Conservation (phyloP, 2,888 invertebrate species). For the Stenodema calcarata region DNA sequence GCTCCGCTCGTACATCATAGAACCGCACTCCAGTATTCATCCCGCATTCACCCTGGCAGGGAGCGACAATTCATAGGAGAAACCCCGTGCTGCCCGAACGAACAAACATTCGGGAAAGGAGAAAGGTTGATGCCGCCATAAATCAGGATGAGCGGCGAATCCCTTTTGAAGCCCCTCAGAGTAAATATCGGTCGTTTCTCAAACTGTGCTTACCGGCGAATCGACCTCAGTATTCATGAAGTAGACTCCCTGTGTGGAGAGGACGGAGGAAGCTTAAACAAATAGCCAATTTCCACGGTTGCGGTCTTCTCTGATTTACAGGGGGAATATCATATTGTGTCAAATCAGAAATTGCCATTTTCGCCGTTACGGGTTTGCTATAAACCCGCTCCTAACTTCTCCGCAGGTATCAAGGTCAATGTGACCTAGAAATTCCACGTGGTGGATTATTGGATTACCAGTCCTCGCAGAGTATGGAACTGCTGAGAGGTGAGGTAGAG, state of each 20-base stretch:
- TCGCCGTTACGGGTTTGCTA: background rate
- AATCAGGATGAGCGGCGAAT: constrained; percentile 17
- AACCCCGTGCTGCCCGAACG: background rate
- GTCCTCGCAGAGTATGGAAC: background rate
- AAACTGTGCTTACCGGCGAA: constrained; percentile 21
- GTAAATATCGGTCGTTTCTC: constrained; percentile 16
- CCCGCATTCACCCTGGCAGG: background rate
- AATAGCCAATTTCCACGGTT: constrained; percentile 40
- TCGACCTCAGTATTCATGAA: constrained; percentile 40
- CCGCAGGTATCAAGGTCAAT: background rate
- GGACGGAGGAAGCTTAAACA: constrained; percentile 38
- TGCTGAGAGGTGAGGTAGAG: background rate
- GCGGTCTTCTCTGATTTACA: constrained; percentile 28
- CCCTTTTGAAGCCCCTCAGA: constrained; percentile 14
- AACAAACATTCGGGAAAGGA: background rate
- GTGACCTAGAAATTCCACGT: background rate
- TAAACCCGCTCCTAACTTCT: background rate
- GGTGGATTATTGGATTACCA: constrained; percentile 2
- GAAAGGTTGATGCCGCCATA: constrained; percentile 9
- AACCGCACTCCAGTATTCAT: constrained; percentile 8
- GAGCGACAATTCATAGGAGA: background rate
- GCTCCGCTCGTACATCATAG: background rate
- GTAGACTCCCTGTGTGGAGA: background rate
- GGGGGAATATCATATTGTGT: constrained; percentile 22
- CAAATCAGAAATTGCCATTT: constrained; percentile 42